phyloP scores from a whole-genome alignment of 2,113 vertebrate genomes.

The Cathartes aura region DNA sequence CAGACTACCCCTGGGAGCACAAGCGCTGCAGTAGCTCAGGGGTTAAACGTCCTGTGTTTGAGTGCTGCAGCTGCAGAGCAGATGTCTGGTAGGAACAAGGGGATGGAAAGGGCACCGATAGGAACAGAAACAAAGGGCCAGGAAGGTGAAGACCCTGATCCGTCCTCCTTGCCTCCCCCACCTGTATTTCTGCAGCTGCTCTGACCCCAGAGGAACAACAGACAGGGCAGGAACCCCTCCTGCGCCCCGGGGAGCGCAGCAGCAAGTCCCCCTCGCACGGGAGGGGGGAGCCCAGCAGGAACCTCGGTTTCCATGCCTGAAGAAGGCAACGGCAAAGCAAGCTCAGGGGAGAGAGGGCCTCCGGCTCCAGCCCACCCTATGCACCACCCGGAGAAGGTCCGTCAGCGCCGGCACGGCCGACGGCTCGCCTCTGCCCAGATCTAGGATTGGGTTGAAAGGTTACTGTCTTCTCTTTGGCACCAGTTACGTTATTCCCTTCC shows the following conservation, averaged over 20 bases:
- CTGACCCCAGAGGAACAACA: neutral
- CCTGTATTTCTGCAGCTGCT: constrained; percentile 10
- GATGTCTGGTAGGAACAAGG: neutral
- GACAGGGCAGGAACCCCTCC: neutral
- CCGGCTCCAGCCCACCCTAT: neutral
- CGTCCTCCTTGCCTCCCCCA: neutral
- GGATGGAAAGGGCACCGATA: neutral
- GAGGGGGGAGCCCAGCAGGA: neutral
- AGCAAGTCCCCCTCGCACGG: neutral
- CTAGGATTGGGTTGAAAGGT: neutral
- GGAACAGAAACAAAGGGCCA: constrained; percentile 40
- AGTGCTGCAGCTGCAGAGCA: constrained; percentile 36
- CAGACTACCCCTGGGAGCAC: neutral
- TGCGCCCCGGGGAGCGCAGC: rapidly evolving
- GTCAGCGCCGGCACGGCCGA: rapidly evolving
- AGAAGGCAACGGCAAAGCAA: neutral
- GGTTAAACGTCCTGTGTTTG: neutral
- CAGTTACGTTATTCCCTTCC: neutral
- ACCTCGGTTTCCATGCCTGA: neutral
- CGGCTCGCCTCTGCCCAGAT: rapidly evolving
- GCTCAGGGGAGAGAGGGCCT: neutral
- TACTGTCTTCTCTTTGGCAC: neutral
- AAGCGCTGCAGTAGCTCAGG: rapidly evolving
- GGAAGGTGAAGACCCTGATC: constrained; percentile 1
- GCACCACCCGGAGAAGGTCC: neutral